Conservation (phyloP, 2,888 invertebrate genomes). For the Cheilosia urbana region DNA sequence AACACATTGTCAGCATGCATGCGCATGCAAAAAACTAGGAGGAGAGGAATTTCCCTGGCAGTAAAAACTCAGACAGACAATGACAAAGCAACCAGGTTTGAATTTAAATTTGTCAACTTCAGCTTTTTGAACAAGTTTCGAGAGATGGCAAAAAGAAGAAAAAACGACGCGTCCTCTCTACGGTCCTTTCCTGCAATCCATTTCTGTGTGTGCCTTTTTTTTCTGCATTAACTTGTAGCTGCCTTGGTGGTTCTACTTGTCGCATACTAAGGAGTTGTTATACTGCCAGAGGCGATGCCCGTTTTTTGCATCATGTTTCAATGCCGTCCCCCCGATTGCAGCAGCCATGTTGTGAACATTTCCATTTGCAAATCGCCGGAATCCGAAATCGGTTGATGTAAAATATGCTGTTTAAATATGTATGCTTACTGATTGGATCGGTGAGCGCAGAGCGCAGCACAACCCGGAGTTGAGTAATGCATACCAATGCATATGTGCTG, state of each 20-base stretch:
- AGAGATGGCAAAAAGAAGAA: constrained; percentile 42
- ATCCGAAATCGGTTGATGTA: constrained; percentile 75
- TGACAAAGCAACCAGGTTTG: constrained; percentile 76
- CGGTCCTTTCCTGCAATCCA: constrained; percentile 25
- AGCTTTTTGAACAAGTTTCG: constrained; percentile 72
- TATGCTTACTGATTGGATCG: constrained; percentile 76
- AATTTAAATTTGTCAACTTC: constrained; percentile 76
- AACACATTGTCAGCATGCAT: constrained; percentile 68
- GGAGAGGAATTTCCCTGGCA: constrained; percentile 43
- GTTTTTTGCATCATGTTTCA: constrained; percentile 35
- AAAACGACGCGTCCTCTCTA: constrained; percentile 27
- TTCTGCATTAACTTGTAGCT: constrained; percentile 70
- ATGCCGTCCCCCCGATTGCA: neutral
- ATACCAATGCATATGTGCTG: constrained; percentile 66
- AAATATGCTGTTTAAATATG: constrained; percentile 76
- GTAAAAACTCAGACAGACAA: constrained; percentile 66
- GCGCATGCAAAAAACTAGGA: constrained; percentile 59
- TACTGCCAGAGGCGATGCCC: constrained; percentile 62
- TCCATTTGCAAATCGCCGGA: constrained; percentile 76
- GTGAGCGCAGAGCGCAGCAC: constrained; percentile 55
- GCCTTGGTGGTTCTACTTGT: constrained; percentile 60
- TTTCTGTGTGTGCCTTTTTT: constrained; percentile 9
- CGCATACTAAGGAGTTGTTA: constrained; percentile 74
- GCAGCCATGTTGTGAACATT: constrained; percentile 73
- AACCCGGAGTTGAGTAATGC: constrained; percentile 66